Base-by-base conservation (phyloP, 2,888 invertebrate species). In the Microplitis manilae region DNA sequence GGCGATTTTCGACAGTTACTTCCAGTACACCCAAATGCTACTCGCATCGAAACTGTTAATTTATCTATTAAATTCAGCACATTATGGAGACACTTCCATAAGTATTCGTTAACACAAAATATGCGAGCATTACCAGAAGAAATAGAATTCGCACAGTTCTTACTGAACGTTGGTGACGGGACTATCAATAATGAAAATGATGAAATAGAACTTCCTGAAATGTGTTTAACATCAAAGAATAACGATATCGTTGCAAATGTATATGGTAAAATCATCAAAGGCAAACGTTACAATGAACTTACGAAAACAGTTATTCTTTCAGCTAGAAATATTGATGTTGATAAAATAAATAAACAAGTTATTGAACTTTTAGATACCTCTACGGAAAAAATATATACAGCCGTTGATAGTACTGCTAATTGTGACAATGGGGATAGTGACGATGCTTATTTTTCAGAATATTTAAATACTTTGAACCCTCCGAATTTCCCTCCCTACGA, bases 81-180 rank as follows among this genome's bases (percentile, higher is more conserved):
- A 17, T 20, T 64, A 15, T 64, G 64, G 64, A 15, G 17, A 17
- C 9, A 64, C 17, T 64, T 64, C 9, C 20, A 64, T 20, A 64
- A 64, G 17, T 64, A 17, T 20, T 64, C 64, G 8, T 20, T 64
- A 64, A 64, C 20, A 64, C 64, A 64, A 20, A 64, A 64, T 64
- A 64, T 64, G 64, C 64, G 64, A 17, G 64, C 64, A 20, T 20
- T 17, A 15, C 64, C 64, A 15, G 61, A 61, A 41, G 41, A 41
- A 9, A 41, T 41, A 41, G 41, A 41, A 9, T 41, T 41, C 9
- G 41, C 9, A 9, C 6, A 41, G 9, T 41, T 41, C 5, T 20
- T 20, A 20, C 20, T 20, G 20, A 20, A 20, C 20, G 20, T 20
- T 1, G 20, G 20, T 20, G 20, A 20, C 20, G 20, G 1, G 20